phyloP scores from a whole-genome alignment of 2,888 invertebrate genomes.

The Osedax frankpressi region DNA sequence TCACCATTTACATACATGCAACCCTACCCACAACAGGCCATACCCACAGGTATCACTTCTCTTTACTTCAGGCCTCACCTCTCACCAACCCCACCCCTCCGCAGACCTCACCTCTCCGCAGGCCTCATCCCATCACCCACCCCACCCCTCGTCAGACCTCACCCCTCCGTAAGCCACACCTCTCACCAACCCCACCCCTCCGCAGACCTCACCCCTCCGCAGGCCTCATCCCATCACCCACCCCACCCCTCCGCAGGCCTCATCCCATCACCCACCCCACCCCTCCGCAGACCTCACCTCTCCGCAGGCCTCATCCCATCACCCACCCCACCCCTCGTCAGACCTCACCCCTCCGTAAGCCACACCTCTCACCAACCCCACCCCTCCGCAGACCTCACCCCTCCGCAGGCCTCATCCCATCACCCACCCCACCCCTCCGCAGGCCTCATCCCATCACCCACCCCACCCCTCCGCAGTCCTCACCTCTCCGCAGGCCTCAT shows the following conservation, averaged over 20 bases:
- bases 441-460: no score
- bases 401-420: background rate
- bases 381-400: constrained; percentile 56
- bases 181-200: constrained; percentile 60
- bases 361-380: constrained; percentile 51
- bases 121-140: no score
- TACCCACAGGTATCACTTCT: background rate
- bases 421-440: no score
- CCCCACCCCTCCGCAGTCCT: no score
- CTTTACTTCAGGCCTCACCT: background rate
- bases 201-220: constrained; percentile 46
- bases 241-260: no score
- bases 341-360: background rate
- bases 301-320: background rate
- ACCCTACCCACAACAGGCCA: background rate
- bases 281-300: no score
- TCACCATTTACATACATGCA: background rate
- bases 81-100: no score
- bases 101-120: no score
- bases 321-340: background rate
- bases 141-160: background rate
- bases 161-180: background rate
- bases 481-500: no score
- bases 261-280: no score
- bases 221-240: background rate